Percentiles rank a stretch among this genome's conserved stretches.
These are phyloP conservation scores for Sebastes cheni DNA, from an alignment of 2,797 vertebrate species.

Conservation along the genomic window DNA sequence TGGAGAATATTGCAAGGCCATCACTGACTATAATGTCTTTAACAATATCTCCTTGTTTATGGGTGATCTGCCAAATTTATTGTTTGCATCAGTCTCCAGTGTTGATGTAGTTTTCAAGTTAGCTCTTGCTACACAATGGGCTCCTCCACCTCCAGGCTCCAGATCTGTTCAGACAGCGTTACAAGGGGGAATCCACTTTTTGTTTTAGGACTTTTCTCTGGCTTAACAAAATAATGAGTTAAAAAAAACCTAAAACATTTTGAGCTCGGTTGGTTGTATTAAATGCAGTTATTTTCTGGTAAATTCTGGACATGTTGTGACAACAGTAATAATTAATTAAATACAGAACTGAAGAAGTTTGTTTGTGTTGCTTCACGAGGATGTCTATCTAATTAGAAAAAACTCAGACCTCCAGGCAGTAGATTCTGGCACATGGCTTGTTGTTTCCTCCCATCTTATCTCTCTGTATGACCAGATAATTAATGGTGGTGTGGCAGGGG, in stretches of 20 bases:
- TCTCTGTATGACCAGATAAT: slow-evolving; percentile 78
- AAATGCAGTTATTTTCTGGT: background rate
- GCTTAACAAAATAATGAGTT: background rate
- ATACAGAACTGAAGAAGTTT: slow-evolving; percentile 10
- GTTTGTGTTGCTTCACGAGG: slow-evolving; percentile 47
- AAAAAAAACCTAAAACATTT: background rate
- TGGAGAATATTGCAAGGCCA: background rate
- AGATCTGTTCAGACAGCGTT: background rate
- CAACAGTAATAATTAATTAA: slow-evolving; percentile 12
- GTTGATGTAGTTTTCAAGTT: slow-evolving; percentile 6
- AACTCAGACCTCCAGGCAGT: slow-evolving; percentile 48
- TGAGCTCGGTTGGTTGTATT: background rate
- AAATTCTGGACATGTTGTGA: background rate
- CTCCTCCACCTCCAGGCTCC: background rate
- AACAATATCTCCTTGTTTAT: background rate
- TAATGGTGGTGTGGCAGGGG: slow-evolving; percentile 69
- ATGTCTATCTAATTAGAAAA: slow-evolving; percentile 70
- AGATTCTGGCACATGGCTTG: slow-evolving; percentile 50
- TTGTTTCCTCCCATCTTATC: slow-evolving; percentile 72
- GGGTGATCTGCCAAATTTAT: background rate
- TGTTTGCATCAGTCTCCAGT: background rate
- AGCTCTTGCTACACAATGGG: background rate
- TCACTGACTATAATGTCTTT: background rate
- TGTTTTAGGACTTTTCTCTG: background rate
- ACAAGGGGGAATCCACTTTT: background rate